phyloP scores from a whole-genome alignment of 2,888 invertebrate species.

The Mellilla xanthometata region DNA sequence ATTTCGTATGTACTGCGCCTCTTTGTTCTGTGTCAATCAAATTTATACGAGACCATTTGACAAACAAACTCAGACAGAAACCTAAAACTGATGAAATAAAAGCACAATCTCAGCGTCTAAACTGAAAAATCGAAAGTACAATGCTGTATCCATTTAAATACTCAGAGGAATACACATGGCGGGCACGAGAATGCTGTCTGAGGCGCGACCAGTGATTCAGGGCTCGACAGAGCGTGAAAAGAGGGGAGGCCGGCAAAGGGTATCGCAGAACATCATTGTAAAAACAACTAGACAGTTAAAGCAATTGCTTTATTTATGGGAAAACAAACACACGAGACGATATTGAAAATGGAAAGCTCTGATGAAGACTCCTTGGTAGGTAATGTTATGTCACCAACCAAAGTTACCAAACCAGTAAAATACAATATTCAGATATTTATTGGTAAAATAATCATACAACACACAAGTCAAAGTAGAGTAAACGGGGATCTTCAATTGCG shows the following conservation, averaged over 20 bases:
- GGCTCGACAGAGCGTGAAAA: constrained; percentile 65
- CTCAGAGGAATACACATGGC: constrained; percentile 22
- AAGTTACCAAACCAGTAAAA: constrained; percentile 3
- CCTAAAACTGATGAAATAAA: background rate
- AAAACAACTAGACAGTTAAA: no score
- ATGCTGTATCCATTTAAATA: constrained; percentile 13
- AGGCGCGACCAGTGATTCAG: constrained; percentile 68
- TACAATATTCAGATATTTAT: no score
- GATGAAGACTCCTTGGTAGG: background rate
- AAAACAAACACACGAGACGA: no score
- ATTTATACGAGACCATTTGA: no score
- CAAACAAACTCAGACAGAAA: no score
- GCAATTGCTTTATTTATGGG: no score
- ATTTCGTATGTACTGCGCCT: no score
- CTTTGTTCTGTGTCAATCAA: no score
- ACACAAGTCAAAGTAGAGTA: no score
- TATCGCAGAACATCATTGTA: constrained; percentile 38
- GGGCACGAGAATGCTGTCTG: constrained; percentile 44
- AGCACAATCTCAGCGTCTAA: constrained; percentile 6
- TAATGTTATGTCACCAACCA: background rate
- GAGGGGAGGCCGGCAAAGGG: constrained; percentile 68
- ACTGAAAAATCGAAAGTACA: constrained; percentile 13
- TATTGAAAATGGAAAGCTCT: no score
- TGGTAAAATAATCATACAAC: no score
- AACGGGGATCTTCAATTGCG: constrained; percentile 2